phyloP scores from a whole-genome alignment of 2,888 invertebrate genomes.

The Epiblema foenella region DNA sequence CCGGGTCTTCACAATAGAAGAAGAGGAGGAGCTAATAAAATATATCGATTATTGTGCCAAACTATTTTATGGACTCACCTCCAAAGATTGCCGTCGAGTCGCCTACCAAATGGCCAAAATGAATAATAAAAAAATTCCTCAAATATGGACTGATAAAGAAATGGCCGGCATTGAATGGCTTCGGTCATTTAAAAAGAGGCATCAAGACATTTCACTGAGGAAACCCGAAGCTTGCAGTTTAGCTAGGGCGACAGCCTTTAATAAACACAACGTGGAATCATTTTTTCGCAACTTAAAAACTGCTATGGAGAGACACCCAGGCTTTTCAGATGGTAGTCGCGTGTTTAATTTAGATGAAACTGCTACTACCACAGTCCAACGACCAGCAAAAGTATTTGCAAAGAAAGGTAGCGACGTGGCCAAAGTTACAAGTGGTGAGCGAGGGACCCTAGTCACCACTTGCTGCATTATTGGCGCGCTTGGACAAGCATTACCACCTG shows the following conservation, averaged over 20 bases:
- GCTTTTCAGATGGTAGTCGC: slow-evolving; percentile 59
- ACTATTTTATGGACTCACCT: too few relatives aligned
- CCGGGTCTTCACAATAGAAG: too few relatives aligned
- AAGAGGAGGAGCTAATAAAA: too few relatives aligned
- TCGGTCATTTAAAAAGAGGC: background rate
- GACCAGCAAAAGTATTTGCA: background rate
- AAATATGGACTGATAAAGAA: too few relatives aligned
- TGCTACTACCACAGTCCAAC: background rate
- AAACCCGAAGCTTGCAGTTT: background rate
- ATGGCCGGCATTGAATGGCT: too few relatives aligned
- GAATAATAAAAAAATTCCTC: too few relatives aligned
- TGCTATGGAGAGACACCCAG: slow-evolving; percentile 47
- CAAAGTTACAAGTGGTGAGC: slow-evolving; percentile 3
- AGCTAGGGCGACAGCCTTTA: slow-evolving; percentile 40
- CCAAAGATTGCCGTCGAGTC: too few relatives aligned
- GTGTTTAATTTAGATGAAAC: slow-evolving; percentile 58
- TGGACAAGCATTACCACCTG: slow-evolving; percentile 3
- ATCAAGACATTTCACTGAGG: background rate
- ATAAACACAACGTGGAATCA: slow-evolving; percentile 37
- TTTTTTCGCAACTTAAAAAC: too few relatives aligned
- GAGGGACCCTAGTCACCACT: background rate
- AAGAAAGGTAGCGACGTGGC: too few relatives aligned
- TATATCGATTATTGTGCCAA: too few relatives aligned
- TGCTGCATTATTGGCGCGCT: background rate
- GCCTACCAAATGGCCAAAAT: too few relatives aligned